Conservation (phyloP, 2,888 invertebrate species). For the Amphimallon solstitiale region DNA sequence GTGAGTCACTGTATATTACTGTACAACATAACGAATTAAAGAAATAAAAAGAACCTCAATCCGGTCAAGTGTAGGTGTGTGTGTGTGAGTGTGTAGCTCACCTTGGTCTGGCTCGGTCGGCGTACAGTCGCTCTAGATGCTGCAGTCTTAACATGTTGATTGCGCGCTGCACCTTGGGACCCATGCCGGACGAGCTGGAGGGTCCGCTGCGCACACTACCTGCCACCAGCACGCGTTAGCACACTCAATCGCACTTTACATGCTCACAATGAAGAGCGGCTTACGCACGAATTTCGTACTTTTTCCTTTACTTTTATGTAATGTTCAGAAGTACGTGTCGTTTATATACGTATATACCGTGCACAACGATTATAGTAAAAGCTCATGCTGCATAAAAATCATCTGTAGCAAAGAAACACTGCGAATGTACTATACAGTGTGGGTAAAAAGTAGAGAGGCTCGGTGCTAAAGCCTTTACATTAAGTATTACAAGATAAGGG, state of each 20-base stretch:
- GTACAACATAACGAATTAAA: not conserved
- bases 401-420: conserved; percentile 9
- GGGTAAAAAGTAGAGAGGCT: too few relatives aligned
- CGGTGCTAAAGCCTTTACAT: too few relatives aligned
- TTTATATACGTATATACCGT: conserved; percentile 12
- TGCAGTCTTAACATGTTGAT: conserved; percentile 62
- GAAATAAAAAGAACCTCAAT: conserved; percentile 5
- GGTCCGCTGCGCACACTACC: conserved; percentile 62
- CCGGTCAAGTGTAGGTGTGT: conserved; percentile 3
- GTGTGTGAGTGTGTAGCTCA: conserved; percentile 50
- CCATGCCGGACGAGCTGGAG: conserved; percentile 49
- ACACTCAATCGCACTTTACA: conserved; percentile 34
- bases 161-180: conserved; percentile 61
- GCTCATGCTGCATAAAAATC: conserved; percentile 10
- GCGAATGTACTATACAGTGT: not conserved
- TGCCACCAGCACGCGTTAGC: conserved; percentile 62
- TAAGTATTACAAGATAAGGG: too few relatives aligned
- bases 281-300: conserved; percentile 16
- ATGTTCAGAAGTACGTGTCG: conserved; percentile 7
- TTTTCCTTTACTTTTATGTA: conserved; percentile 24
- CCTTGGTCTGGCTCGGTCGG: conserved; percentile 61
- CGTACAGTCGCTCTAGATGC: conserved; percentile 61
- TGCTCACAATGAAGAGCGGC: conserved; percentile 25
- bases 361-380: conserved; percentile 10
- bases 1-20: not conserved